Conservation (phyloP, 2,113 vertebrate genomes). For the Apteryx owenii region DNA sequence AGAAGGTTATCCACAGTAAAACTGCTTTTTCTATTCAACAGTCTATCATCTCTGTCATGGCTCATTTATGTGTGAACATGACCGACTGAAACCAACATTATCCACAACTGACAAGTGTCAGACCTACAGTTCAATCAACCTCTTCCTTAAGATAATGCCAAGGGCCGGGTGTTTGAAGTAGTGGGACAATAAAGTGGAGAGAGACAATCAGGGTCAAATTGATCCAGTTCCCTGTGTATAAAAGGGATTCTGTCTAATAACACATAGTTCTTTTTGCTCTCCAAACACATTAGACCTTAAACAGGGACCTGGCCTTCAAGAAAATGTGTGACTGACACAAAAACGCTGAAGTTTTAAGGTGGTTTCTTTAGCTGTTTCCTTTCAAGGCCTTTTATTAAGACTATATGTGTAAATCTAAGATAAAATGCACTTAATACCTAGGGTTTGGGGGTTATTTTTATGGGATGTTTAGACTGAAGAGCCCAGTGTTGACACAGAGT, state of each 20-base stretch:
- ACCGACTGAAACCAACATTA: constrained; percentile 74
- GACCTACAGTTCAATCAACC: constrained; percentile 73
- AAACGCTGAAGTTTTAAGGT: constrained; percentile 57
- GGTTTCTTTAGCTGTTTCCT: constrained; percentile 60
- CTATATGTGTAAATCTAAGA: constrained; percentile 29
- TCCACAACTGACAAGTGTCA: constrained; percentile 77
- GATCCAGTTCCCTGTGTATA: constrained; percentile 69
- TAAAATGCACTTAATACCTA: constrained; percentile 34
- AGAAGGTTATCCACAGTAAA: constrained; percentile 68
- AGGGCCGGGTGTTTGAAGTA: constrained; percentile 72
- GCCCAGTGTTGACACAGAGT: constrained; percentile 8
- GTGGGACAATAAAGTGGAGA: constrained; percentile 68
- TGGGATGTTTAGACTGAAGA: constrained; percentile 20
- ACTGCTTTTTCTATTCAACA: constrained; percentile 70
- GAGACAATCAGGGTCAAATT: constrained; percentile 74
- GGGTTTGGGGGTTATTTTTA: constrained; percentile 16
- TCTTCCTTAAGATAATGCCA: constrained; percentile 73
- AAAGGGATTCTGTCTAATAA: constrained; percentile 76
- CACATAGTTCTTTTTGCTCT: constrained; percentile 49
- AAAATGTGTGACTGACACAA: constrained; percentile 66
- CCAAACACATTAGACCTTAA: constrained; percentile 73
- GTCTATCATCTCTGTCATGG: constrained; percentile 72
- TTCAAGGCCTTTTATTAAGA: constrained; percentile 30
- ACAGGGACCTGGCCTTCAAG: constrained; percentile 66
- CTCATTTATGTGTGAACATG: constrained; percentile 78